Percentiles rank a stretch among this genome's conserved stretches.
phyloP scores from a whole-genome alignment of 2,113 vertebrate species.

The Lepus timidus region DNA sequence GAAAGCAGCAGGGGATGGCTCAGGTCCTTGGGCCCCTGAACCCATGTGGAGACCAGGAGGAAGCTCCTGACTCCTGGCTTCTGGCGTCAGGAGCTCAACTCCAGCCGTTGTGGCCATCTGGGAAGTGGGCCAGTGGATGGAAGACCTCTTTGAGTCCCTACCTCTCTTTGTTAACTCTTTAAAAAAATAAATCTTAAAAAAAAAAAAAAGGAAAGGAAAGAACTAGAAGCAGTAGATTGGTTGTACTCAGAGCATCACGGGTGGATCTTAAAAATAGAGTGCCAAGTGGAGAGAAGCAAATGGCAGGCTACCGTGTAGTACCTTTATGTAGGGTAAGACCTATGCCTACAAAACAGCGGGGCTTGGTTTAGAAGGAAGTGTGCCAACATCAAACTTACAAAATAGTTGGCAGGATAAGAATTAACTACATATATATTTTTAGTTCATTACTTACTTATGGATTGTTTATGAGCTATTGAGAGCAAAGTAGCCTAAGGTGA shows the following conservation, averaged over 20 bases:
- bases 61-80: too few relatives aligned
- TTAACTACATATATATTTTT: not conserved
- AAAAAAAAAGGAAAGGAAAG: not conserved
- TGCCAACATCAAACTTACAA: not conserved
- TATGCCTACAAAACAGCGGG: accelerated
- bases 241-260: not conserved
- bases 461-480: not conserved
- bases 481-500: not conserved
- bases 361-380: not conserved
- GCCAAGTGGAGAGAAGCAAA: not conserved
- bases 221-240: not conserved
- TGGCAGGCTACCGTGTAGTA: too few relatives aligned
- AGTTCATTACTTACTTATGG: not conserved
- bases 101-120: too few relatives aligned
- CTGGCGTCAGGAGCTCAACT: too few relatives aligned
- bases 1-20: too few relatives aligned
- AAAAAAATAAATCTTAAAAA: too few relatives aligned
- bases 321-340: not conserved
- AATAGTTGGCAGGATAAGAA: not conserved
- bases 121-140: too few relatives aligned
- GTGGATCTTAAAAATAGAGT: not conserved
- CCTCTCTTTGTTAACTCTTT: too few relatives aligned
- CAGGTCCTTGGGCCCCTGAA: too few relatives aligned
- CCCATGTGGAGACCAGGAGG: too few relatives aligned
- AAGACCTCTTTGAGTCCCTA: too few relatives aligned